These are phyloP conservation scores for Solenopsis invicta DNA, from an alignment of 1,140 invertebrate species.

Conservation along the genomic window DNA sequence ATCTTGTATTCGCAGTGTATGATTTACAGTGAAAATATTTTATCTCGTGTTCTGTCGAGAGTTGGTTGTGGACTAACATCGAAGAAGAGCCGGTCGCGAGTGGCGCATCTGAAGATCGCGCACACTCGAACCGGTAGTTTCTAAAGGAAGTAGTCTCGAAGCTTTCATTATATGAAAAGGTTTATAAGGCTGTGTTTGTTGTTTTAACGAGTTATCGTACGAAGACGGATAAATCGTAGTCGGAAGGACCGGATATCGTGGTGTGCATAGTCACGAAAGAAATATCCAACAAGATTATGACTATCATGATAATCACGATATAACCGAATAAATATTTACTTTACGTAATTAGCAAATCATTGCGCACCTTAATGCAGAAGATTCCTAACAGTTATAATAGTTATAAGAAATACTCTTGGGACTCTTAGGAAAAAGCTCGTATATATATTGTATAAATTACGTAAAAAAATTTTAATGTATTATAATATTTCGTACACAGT, in stretches of 20 bases:
- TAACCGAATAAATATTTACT: conserved; percentile 16
- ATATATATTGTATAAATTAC: not conserved
- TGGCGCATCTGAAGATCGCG: conserved; percentile 27
- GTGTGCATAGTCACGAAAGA: not conserved
- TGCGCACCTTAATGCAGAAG: not conserved
- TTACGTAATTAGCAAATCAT: conserved; percentile 11
- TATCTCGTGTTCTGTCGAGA: conserved; percentile 36
- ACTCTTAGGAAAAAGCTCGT: no score
- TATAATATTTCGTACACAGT: not conserved
- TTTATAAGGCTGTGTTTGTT: not conserved
- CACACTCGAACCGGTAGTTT: conserved; percentile 17
- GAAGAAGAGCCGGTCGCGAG: conserved; percentile 28
- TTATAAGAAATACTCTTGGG: not conserved
- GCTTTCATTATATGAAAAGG: conserved; percentile 24
- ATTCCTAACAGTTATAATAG: not conserved
- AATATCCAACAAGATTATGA: conserved; percentile 7
- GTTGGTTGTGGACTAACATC: conserved; percentile 28
- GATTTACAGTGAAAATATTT: conserved; percentile 37
- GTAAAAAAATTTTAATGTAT: not conserved
- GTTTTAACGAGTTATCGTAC: not conserved
- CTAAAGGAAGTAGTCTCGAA: conserved; percentile 20
- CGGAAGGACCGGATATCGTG: conserved; percentile 9
- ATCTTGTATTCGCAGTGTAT: not conserved
- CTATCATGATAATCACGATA: not conserved
- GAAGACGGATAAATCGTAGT: conserved; percentile 1